Base-by-base conservation (phyloP, 2,113 vertebrate species). In the Pterocles gutturalis region DNA sequence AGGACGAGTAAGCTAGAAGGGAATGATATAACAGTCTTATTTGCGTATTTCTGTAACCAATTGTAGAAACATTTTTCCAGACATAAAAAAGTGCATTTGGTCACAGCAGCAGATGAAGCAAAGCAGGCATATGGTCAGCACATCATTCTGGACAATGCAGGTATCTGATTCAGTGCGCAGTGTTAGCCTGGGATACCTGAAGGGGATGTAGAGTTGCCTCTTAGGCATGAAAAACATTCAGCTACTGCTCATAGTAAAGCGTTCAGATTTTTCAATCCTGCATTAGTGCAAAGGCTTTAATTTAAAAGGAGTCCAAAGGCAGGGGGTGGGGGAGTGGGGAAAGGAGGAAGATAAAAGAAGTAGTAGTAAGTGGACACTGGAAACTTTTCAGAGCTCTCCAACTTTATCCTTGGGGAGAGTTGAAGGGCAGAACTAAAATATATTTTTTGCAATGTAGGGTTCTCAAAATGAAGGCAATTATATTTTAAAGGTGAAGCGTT, bases 241-340 rank as follows among this genome's bases (percentile, higher is more conserved):
- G 67, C 45, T 49, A 18, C 62, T 38, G 5, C n/a, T 70, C 33
- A 7, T 28, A 62, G 38, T 54, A 77, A 92, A 83, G 24, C 25
- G 26, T 75, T 71, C 58, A 19, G 31, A 21, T 58, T 88, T 86
- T 83, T 91, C 71, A 65, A 4, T n/a, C 29, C 51, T 73, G 17
- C 33, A 16, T 69, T 80, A 83, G 38, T 54, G 28, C 19, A 43
- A 85, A 76, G 6, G 9, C 33, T 93, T 85, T 72, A 67, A 48
- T 38, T 79, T 46, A 61, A 65, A 79, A 71, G 22, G 41, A 53
- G 10, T 38, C 41, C 9, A 41, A 87, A 65, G 45, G 12, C 0
- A 8, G 13, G 3, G 6, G 4, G 3, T 7, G 2, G 2, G 3
- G 3, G 28, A 31, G 11, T 41, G 41, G 11, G 41, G 41, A 18